Conservation (phyloP, 2,113 vertebrate genomes). For the Struthidea cinerea region DNA sequence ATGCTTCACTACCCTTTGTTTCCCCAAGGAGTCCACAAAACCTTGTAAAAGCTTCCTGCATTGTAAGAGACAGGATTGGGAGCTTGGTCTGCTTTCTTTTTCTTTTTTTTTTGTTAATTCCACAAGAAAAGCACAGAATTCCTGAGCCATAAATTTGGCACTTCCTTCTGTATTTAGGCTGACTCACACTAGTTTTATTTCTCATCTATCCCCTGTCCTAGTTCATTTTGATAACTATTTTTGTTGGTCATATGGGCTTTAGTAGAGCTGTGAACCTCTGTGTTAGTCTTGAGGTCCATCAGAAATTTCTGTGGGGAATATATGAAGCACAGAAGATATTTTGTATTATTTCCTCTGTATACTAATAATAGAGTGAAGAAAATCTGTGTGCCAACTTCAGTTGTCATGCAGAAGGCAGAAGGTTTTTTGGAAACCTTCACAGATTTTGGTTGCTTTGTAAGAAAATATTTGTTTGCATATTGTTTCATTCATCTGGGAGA, state of each 20-base stretch:
- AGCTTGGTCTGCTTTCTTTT: not conserved
- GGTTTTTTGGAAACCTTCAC: not conserved
- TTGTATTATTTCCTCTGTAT: not conserved
- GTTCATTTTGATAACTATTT: not conserved
- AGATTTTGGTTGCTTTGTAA: not conserved
- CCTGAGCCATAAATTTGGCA: not conserved
- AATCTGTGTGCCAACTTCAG: not conserved
- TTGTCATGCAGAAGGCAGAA: not conserved
- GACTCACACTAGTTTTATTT: not conserved
- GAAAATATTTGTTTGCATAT: not conserved
- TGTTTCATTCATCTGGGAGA: not conserved
- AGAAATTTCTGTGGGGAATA: not conserved
- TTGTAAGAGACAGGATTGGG: not conserved
- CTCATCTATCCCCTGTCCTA: not conserved
- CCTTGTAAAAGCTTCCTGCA: not conserved
- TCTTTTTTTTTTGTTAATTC: accelerated
- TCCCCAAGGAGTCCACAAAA: not conserved
- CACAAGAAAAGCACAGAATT: not conserved
- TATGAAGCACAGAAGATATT: not conserved
- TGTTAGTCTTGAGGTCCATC: not conserved
- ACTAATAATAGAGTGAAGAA: not conserved
- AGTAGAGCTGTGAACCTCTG: not conserved
- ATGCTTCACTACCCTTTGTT: not conserved
- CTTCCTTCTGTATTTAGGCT: not conserved
- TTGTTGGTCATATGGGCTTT: not conserved